Base-by-base conservation (phyloP, 2,888 invertebrate genomes). In the Dyspetes luteomarginatus region DNA sequence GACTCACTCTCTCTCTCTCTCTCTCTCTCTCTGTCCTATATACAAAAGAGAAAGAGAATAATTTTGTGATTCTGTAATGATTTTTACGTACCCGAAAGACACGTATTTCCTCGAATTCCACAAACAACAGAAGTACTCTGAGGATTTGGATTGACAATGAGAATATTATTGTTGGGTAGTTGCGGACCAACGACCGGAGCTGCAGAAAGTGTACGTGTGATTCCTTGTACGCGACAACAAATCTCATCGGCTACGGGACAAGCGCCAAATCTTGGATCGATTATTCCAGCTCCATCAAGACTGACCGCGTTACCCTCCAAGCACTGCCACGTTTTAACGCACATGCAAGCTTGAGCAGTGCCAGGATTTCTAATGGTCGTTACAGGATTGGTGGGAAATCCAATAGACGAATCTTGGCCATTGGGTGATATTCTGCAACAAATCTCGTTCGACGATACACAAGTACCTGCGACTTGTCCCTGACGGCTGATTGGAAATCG, bases 371-470 rank as follows among this genome's bases (percentile, higher is more conserved):
- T 73, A 4, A 85, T 68, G 12, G 48, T 62, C 3, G 67, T 64
- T 3, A 36, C 17, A 96, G 92, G 5, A 95, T 24, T 95, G 94
- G 0, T 93, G 94, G 77, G 95, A 94, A 28, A 96, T 93, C 0
- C 94, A 93, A 68, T 93, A 93, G 84, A 94, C 12, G 69, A 67
- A 58, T 58, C 73, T 52, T 68, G 93, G 88, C 95, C 96, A 86
- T 95, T 95, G 0, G 94, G 94, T 0, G 95, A 94, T 87, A 97
- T 96, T 65, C 94, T 94, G 41, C 96, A 96, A 0, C 91, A 91
- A 2, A 87, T 83, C 19, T 86, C 85, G 2, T 69, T 82, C 15
- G 68, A 19, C 0, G 43, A 56, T 1, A 36, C 73, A 41, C 88
- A 88, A 0, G 55, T 60, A 1, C 82, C 78, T 17, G 55, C 78